Evolutionary conservation across 2,113 vertebrate species (phyloP).

Genomic region (Oreochromis aureus): DNA sequence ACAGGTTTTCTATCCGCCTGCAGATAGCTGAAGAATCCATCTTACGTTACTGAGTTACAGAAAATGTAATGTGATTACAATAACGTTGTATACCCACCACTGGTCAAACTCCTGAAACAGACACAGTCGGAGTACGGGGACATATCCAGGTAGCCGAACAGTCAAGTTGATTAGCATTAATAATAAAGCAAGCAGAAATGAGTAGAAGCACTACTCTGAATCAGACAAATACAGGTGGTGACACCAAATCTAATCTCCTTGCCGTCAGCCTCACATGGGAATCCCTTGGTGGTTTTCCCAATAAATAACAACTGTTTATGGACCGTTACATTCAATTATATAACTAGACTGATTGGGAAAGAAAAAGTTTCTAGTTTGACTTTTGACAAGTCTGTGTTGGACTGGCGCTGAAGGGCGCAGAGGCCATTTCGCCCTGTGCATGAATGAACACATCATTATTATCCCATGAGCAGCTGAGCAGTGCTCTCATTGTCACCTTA

Average conservation of each 20-base stretch:
- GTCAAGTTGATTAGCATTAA: not conserved
- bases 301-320: slow-evolving; percentile 12
- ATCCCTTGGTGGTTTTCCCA: not conserved
- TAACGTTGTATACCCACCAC: not conserved
- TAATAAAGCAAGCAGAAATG: not conserved
- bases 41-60: not conserved
- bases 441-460: slow-evolving; percentile 50
- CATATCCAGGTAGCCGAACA: not conserved
- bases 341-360: slow-evolving; percentile 7
- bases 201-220: not conserved
- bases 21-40: not conserved
- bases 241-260: not conserved
- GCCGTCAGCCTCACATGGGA: not conserved
- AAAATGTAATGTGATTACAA: not conserved
- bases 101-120: not conserved
- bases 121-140: not conserved
- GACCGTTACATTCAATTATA: slow-evolving; percentile 12
- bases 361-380: slow-evolving; percentile 9
- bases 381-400: slow-evolving; percentile 25
- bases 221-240: not conserved
- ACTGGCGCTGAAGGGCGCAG: not conserved
- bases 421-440: not conserved
- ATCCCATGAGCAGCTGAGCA: slow-evolving; percentile 33
- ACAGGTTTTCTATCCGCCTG: not conserved
- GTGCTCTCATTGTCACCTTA: slow-evolving; percentile 38